A percentile compares a stretch with the other conserved stretches of the same genome.
Conservation (phyloP, 23 tunicate genomes). For the Aplidium turbinatum region DNA sequence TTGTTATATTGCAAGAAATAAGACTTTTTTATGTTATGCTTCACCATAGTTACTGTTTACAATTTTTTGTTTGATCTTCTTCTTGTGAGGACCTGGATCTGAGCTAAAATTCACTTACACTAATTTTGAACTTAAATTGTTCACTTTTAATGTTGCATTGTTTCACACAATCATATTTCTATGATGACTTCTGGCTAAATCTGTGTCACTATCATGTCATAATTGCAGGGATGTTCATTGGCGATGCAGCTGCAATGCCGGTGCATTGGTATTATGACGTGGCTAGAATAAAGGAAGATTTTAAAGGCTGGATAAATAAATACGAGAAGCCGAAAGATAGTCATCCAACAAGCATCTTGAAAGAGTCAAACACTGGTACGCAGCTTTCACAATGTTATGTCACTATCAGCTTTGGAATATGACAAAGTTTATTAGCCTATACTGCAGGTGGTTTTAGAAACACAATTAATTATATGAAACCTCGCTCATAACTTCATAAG, state of each 20-base stretch:
- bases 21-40: no score
- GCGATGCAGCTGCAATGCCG: conserved; percentile 68
- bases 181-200: no score
- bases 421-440: neutral
- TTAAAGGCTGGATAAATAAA: conserved; percentile 52
- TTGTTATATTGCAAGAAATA: no score
- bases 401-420: neutral
- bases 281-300: conserved; percentile 54
- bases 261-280: conserved; percentile 84
- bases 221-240: conserved; percentile 55
- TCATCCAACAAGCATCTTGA: conserved; percentile 59
- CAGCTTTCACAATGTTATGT: neutral
- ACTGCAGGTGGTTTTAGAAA: neutral
- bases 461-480: no score
- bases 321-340: conserved; percentile 56
- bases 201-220: neutral
- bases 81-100: no score
- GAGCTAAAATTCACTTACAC: no score
- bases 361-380: conserved; percentile 46
- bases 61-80: no score
- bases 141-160: no score
- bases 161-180: no score
- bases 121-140: no score
- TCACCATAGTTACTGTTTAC: no score
- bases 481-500: no score